Percentiles rank a stretch among this genome's conserved stretches.
Evolutionary conservation across 2,888 invertebrate genomes (phyloP).

Genomic region (Tipula confusa): DNA sequence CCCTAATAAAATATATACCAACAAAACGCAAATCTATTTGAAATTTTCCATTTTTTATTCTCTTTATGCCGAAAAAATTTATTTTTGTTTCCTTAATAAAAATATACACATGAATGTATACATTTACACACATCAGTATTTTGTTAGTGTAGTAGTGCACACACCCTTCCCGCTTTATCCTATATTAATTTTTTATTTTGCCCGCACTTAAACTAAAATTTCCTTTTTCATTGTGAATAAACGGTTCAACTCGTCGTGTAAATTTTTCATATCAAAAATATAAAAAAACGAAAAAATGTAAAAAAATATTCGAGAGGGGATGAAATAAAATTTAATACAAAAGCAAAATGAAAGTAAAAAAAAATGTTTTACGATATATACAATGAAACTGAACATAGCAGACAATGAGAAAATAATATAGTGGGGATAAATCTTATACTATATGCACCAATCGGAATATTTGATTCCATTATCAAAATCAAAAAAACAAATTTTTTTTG

Average conservation of each 20-base stretch:
- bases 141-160: neutral
- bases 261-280: neutral
- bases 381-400: neutral
- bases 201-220: neutral
- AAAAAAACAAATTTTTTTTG: neutral
- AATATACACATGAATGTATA: neutral
- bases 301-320: neutral
- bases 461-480: neutral
- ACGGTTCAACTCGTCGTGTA: too few species aligned
- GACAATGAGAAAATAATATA: neutral
- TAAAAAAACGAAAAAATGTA: neutral
- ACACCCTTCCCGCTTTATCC: neutral
- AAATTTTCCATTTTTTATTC: slow-evolving; percentile 20
- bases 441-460: neutral
- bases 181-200: neutral
- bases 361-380: neutral
- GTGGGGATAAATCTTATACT: neutral
- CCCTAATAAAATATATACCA: neutral
- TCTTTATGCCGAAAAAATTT: neutral
- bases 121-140: neutral
- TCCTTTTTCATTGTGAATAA: neutral
- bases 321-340: neutral
- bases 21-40: neutral
- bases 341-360: slow-evolving; percentile 20
- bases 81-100: neutral